Evolutionary conservation across 2,888 invertebrate species (phyloP), one percentile per base, ranked within the genome.

Genomic region (Ypsolopha sequella): DNA sequence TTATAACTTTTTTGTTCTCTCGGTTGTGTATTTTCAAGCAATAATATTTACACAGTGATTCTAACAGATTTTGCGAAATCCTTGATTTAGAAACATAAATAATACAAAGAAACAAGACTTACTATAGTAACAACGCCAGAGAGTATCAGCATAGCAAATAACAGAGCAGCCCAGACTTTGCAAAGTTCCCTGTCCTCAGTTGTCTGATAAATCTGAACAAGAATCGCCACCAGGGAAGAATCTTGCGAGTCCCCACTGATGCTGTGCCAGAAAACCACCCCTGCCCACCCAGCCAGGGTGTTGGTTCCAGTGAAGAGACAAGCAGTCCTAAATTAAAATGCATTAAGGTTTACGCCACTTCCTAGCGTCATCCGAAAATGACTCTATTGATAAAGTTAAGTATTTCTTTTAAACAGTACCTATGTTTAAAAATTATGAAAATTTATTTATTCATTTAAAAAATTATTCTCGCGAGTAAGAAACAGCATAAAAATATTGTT

Each of bases 121-220:
- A 84, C 85, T 76, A 81, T 64, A 47, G 71, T 71, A 35, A 81
- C 68, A 7, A 73, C 54, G 54, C 81, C 84, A 45, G 82, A 80
- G 0, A 76, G 48, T 38, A 77, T 57, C 13, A 85, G 54, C 8
- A 61, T 64, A 8, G 69, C 53, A 52, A 71, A 74, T 1, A 70
- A 62, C 1, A 76, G 53, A 8, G 78, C 48, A 1, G 75, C 69
- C 84, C 82, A 84, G 3, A 54, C 64, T 0, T 58, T 10, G 7
- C 54, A 51, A 0, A 73, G 58, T 2, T 56, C 55, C 1, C 57
- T 54, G 1, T 69, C 62, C 6, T 65, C 62, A 0, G 74, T 61
- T 2, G 63, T 57, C 35, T 63, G 64, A 58, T 79, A 78, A 10
- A 68, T 62, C 43, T 73, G 70, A 6, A 67, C 57, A 0, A 85